These are phyloP conservation scores for Fukomys damarensis DNA, from an alignment of 2,113 vertebrate species.

Conservation along the genomic window DNA sequence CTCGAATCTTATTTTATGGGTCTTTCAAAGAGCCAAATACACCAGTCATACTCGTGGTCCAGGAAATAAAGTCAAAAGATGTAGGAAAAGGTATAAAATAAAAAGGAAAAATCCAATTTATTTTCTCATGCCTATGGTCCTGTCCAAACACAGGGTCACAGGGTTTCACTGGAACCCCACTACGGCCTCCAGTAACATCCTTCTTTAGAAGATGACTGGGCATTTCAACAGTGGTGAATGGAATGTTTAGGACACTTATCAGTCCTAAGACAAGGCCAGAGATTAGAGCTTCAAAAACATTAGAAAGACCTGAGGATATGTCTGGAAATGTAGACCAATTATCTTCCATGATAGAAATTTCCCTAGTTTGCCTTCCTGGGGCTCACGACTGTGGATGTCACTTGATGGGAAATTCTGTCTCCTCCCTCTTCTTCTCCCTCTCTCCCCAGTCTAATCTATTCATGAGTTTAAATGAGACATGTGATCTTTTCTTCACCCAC, in stretches of 20 bases:
- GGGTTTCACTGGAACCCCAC: not conserved
- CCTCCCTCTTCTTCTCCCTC: not conserved
- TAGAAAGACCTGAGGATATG: not conserved
- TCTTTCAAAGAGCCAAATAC: constrained; percentile 12
- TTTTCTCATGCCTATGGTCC: not conserved
- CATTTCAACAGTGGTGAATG: not conserved
- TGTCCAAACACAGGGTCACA: not conserved
- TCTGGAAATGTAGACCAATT: not conserved
- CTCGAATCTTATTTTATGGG: not conserved
- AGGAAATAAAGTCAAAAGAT: constrained; percentile 22
- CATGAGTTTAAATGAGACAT: not conserved
- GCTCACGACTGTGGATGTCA: not conserved
- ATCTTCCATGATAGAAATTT: not conserved
- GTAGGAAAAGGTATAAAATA: not conserved
- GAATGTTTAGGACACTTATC: not conserved
- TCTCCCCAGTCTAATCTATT: not conserved
- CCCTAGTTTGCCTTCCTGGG: not conserved
- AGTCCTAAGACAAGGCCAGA: not conserved
- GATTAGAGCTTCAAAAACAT: not conserved
- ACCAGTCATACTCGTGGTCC: not conserved
- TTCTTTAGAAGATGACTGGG: not conserved
- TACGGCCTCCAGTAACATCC: not conserved
- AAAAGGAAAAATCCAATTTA: not conserved
- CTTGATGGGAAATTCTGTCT: constrained; percentile 20
- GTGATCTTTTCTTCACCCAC: not conserved